Evolutionary conservation across 2,113 vertebrate genomes (phyloP), one percentile per base, ranked within the genome.

Genomic region (Halichoeres trimaculatus): DNA sequence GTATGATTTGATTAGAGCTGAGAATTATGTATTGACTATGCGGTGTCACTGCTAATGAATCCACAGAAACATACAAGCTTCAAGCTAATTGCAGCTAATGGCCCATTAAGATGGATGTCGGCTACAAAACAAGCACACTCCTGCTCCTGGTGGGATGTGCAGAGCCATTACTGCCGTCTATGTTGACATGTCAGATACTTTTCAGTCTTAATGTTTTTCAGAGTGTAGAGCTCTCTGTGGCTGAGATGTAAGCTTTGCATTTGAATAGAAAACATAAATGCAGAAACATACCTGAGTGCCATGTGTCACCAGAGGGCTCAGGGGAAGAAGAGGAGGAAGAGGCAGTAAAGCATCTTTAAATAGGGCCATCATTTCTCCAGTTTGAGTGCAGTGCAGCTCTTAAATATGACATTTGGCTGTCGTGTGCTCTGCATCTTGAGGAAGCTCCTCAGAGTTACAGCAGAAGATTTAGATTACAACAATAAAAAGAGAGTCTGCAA

Each of bases 41-140:
- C 69, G 30, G 23, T 63, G 51, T 74, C 61, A 61, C 40, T 52
- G 50, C 34, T 69, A 63, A 78, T 79, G 48, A 76, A 57, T 30
- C 45, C 10, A 64, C 58, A 30, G 66, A 60, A 68, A 67, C 26
- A 17, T 24, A 63, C 30, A 66, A 43, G 45, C 24, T 30, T 77
- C 26, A 77, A 72, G 63, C 17, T 68, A 82, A 84, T 57, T 80
- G 53, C 43, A 48, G 53, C 52, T 74, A 85, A 76, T 81, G 80
- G 60, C 12, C 64, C 54, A 58, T 76, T 61, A 63, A 66, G 43
- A 73, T 55, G 23, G 59, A 22, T 71, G 51, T 50, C 30, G 47
- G 64, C 52, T 48, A 26, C 24, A 51, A 68, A 67, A 54, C 53
- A 70, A 61, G 41, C 0, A 23, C 11, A 8, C 11, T 45, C 38